Evolutionary conservation across 2,113 vertebrate species (phyloP).

Genomic region (Cryptotis parvus): DNA sequence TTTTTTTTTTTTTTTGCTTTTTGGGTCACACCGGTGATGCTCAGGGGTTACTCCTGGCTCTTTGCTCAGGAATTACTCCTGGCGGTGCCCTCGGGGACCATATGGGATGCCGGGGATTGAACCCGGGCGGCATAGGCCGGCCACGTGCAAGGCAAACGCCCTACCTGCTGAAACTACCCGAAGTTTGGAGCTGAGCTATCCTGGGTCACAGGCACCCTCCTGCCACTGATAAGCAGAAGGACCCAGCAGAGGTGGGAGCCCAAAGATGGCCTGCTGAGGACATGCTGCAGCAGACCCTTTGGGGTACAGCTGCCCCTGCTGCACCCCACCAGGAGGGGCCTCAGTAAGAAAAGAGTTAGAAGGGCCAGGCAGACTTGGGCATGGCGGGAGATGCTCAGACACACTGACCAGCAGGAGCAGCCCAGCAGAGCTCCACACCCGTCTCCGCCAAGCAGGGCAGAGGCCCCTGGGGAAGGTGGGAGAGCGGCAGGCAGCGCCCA

Average conservation of each 20-base stretch:
- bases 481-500: background rate
- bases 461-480: background rate
- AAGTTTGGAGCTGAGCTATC: background rate
- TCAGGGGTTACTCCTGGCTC: too few relatives aligned
- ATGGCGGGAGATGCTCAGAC: background rate
- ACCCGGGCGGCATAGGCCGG: too few relatives aligned
- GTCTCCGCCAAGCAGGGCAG: background rate
- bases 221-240: background rate
- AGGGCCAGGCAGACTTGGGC: background rate
- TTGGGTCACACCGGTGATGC: too few relatives aligned
- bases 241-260: background rate
- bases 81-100: too few relatives aligned
- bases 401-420: background rate
- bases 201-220: background rate
- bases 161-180: too few relatives aligned
- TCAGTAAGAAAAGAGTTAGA: background rate
- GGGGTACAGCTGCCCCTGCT: background rate
- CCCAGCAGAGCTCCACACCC: background rate
- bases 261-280: background rate
- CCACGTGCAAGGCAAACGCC: too few relatives aligned
- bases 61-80: too few relatives aligned
- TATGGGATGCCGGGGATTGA: too few relatives aligned
- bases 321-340: background rate
- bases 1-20: too few relatives aligned
- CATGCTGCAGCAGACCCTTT: background rate